Conservation (phyloP, 2,888 invertebrate species). For the Leuctra nigra region DNA sequence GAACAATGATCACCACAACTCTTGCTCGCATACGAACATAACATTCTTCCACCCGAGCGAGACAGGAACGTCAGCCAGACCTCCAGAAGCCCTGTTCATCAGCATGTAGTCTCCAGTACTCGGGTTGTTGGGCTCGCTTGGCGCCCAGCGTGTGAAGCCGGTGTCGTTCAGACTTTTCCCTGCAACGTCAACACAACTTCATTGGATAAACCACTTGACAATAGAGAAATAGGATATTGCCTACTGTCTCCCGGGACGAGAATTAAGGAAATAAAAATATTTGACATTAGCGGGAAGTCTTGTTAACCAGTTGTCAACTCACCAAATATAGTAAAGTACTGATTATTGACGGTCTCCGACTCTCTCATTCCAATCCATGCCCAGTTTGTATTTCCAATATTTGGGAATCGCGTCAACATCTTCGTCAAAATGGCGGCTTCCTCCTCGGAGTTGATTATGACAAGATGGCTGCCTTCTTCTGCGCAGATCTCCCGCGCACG, state of each 20-base stretch:
- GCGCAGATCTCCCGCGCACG: slow-evolving; percentile 16
- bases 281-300: no score
- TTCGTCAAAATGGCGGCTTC: slow-evolving; percentile 22
- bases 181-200: slow-evolving; percentile 4
- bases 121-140: slow-evolving; percentile 10
- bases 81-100: not conserved
- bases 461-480: slow-evolving; percentile 27
- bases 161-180: slow-evolving; percentile 3
- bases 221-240: no score
- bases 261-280: no score
- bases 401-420: slow-evolving; percentile 18
- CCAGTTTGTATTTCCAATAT: slow-evolving; percentile 2
- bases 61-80: not conserved
- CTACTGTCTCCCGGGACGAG: no score
- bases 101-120: not conserved
- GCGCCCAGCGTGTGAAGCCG: slow-evolving; percentile 6
- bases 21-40: slow-evolving; percentile 6
- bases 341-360: slow-evolving; percentile 18
- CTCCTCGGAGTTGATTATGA: slow-evolving; percentile 29
- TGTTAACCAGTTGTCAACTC: no score
- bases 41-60: not conserved
- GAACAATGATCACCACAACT: not conserved
- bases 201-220: no score
- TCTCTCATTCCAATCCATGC: slow-evolving; percentile 28
- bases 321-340: slow-evolving; percentile 25